Evolutionary conservation across 2,888 invertebrate species (phyloP).

Genomic region (Apocheima hispidaria): DNA sequence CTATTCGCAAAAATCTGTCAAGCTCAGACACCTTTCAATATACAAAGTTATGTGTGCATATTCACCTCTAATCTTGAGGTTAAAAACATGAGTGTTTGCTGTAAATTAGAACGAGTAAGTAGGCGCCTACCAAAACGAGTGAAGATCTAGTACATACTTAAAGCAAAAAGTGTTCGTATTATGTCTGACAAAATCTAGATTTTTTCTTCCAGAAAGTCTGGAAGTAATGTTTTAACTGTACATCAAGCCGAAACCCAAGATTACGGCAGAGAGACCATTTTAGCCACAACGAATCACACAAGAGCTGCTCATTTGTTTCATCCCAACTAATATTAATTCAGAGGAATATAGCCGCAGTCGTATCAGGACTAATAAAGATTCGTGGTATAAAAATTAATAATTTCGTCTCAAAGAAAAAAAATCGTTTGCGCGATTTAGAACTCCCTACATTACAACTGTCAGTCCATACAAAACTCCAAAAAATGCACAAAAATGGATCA

Average conservation of each 20-base stretch:
- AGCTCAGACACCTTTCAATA: too few relatives aligned
- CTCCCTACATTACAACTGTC: too few relatives aligned
- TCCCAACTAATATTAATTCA: too few relatives aligned
- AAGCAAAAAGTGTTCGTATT: background rate
- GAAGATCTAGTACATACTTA: background rate
- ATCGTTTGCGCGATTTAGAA: too few relatives aligned
- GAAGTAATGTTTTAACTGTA: conserved; percentile 11
- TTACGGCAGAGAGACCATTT: background rate
- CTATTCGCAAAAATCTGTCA: background rate
- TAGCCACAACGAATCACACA: too few relatives aligned
- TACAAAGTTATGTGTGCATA: background rate
- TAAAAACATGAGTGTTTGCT: background rate
- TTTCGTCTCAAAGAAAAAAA: too few relatives aligned
- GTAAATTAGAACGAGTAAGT: background rate
- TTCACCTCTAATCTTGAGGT: background rate
- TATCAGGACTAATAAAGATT: too few relatives aligned
- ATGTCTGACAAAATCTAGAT: conserved; percentile 23
- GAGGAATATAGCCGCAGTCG: too few relatives aligned
- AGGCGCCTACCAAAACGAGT: background rate
- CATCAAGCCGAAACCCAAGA: background rate
- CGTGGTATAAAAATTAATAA: too few relatives aligned
- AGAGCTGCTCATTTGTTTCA: too few relatives aligned
- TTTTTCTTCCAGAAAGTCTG: conserved; percentile 7
- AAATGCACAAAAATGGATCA: too few relatives aligned
- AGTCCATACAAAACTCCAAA: too few relatives aligned